These are phyloP conservation scores for Caenorhabditis doughertyi DNA, from an alignment of 2,888 invertebrate genomes.

Conservation along the genomic window DNA sequence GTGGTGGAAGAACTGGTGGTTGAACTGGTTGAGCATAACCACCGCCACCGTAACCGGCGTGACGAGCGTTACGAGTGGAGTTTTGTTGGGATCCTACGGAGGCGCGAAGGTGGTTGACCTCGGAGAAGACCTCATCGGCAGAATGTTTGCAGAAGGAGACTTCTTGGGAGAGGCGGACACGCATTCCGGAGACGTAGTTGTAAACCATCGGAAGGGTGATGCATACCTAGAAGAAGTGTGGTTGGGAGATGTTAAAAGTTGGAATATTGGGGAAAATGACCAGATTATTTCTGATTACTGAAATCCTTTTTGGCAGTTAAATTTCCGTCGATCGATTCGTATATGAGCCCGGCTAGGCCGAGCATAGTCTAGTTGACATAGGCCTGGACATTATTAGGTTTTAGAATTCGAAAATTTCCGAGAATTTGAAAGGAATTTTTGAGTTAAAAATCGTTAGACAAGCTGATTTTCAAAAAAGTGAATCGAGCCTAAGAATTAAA, in stretches of 20 bases:
- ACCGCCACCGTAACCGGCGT: slow-evolving; percentile 51
- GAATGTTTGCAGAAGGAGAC: slow-evolving; percentile 60
- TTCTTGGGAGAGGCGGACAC: slow-evolving; percentile 49
- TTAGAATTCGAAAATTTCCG: no score
- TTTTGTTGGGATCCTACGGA: slow-evolving; percentile 2
- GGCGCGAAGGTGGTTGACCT: slow-evolving; percentile 57
- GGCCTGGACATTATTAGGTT: no score
- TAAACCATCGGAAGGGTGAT: slow-evolving; percentile 66
- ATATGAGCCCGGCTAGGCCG: no score
- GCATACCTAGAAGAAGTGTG: slow-evolving; percentile 60
- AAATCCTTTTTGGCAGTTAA: no score
- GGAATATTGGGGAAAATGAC: no score
- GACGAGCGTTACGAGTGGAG: slow-evolving; percentile 48
- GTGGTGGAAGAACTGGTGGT: slow-evolving; percentile 17
- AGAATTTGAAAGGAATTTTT: no score
- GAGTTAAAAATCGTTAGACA: no score
- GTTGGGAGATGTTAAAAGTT: no score
- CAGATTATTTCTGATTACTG: no score
- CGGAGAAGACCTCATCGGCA: slow-evolving; percentile 59
- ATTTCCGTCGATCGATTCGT: no score
- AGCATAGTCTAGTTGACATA: neutral
- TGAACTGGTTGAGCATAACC: slow-evolving; percentile 34
- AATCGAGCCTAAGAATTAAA: no score
- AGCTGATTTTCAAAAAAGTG: no score
- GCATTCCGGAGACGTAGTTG: slow-evolving; percentile 60